Evolutionary conservation across 2,888 invertebrate species (phyloP), one percentile per base, ranked within the genome.

Genomic region (Eumacrocentrus americanus): DNA sequence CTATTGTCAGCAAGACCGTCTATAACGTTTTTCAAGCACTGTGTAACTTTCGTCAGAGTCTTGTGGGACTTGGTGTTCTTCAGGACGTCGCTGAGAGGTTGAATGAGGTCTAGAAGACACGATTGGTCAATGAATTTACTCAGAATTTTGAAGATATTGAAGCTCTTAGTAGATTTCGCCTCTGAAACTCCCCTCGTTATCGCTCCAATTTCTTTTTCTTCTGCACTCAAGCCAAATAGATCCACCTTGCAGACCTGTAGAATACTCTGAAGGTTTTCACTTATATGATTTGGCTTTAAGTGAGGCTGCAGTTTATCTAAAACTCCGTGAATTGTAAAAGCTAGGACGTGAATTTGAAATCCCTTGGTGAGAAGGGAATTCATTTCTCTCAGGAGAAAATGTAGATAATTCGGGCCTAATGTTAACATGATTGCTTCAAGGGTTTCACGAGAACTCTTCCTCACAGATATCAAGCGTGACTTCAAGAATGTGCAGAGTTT

Each of bases 341-440:
- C 91, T 54, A 98, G 82, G 0, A 98, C 97, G 73, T 98, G 98
- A 1, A 94, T 89, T 84, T 97, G 96, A 77, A 92, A 98, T 9
- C 98, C 98, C 75, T 90, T 87, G 0, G 89, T 92, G 55, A 98
- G 83, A 16, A 94, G 81, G 3, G 90, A 83, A 34, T 89, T 88
- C 78, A 98, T 86, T 80, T 96, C 95, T 62, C 88, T 87, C 9
- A 98, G 80, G 18, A 98, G 81, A 70, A 89, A 83, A 5, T 88
- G 85, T 62, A 98, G 83, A 80, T 94, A 94, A 12, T 86, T 82
- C 0, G 94, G 88, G 0, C 98, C 98, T 6, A 99, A 84, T 0
- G 92, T 87, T 0, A 88, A 74, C 88, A 95, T 91, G 22, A 97
- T 92, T 80, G 94, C 92, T 69, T 92, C 90, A n/a, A 98, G 85